These are phyloP conservation scores for Nasonia giraulti DNA, from an alignment of 1,140 invertebrate genomes.

Conservation along the genomic window DNA sequence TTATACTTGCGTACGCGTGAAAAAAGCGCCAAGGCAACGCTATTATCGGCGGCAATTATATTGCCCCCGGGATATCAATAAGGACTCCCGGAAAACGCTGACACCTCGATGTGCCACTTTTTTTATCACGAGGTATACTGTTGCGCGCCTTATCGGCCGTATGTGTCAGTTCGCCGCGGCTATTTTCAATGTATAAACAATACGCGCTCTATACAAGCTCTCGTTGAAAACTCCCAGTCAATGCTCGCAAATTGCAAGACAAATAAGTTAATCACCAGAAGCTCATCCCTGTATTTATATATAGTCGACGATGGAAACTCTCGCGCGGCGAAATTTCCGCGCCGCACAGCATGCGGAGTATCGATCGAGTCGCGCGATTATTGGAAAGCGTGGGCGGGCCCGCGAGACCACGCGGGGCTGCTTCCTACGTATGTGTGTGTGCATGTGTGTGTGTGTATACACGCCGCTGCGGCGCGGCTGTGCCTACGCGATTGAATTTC, in stretches of 20 bases:
- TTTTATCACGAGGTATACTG: constrained; percentile 8
- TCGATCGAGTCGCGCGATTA: constrained; percentile 50
- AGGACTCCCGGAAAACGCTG: constrained; percentile 33
- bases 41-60: not conserved
- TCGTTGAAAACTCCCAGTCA: too few species aligned
- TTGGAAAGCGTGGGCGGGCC: constrained; percentile 50
- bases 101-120: constrained; percentile 49
- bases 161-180: not conserved
- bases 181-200: constrained; percentile 21
- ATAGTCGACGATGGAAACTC: not conserved
- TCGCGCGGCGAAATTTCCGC: not conserved
- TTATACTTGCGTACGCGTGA: not conserved
- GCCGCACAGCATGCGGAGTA: not conserved
- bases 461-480: not conserved
- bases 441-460: not conserved
- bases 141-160: not conserved
- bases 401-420: constrained; percentile 9
- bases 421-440: constrained; percentile 39
- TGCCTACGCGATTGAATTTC: constrained; percentile 51
- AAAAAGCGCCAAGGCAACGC: not conserved
- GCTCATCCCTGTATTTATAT: not conserved
- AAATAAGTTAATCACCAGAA: not conserved
- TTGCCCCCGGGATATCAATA: constrained; percentile 35
- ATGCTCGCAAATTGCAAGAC: too few species aligned
- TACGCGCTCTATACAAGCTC: not conserved